Percentiles rank a stretch among this genome's conserved stretches.
These are phyloP conservation scores for Neoarius graeffei DNA, from an alignment of 2,113 vertebrate species.

Conservation along the genomic window DNA sequence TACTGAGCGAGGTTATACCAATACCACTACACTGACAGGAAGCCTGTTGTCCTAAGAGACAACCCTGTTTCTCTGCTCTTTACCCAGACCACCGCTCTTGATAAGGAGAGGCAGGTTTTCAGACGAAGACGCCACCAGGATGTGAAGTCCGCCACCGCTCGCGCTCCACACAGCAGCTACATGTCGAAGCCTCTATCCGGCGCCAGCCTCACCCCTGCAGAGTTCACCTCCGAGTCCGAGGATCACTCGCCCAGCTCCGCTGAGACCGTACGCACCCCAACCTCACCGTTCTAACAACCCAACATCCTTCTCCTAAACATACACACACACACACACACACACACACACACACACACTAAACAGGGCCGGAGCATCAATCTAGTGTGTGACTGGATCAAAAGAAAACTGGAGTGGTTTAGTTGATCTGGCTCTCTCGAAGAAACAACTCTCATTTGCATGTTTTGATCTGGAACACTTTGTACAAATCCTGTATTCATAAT, in stretches of 20 bases:
- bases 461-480: background rate
- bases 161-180: conserved; percentile 69
- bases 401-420: background rate
- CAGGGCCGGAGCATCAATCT: background rate
- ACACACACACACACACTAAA: background rate
- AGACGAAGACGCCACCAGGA: conserved; percentile 94
- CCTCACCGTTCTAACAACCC: conserved; percentile 87
- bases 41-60: too few species aligned
- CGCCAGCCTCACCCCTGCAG: conserved; percentile 74
- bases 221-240: conserved; percentile 90
- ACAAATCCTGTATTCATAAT: conserved; percentile 4
- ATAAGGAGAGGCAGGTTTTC: conserved; percentile 99
- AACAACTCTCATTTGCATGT: background rate
- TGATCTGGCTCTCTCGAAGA: background rate
- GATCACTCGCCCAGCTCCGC: conserved; percentile 91
- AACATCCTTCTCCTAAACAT: background rate
- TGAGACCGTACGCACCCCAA: conserved; percentile 91
- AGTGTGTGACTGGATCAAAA: background rate
- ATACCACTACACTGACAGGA: background rate
- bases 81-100: conserved; percentile 96
- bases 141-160: conserved; percentile 77
- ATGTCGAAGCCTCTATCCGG: conserved; percentile 45
- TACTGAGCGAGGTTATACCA: background rate
- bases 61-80: background rate
- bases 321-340: background rate